A percentile compares a stretch with the other conserved stretches of the same genome.
These are phyloP conservation scores for Mormyrus proboscirostris DNA, from an alignment of 2,797 vertebrate species.

Conservation along the genomic window DNA sequence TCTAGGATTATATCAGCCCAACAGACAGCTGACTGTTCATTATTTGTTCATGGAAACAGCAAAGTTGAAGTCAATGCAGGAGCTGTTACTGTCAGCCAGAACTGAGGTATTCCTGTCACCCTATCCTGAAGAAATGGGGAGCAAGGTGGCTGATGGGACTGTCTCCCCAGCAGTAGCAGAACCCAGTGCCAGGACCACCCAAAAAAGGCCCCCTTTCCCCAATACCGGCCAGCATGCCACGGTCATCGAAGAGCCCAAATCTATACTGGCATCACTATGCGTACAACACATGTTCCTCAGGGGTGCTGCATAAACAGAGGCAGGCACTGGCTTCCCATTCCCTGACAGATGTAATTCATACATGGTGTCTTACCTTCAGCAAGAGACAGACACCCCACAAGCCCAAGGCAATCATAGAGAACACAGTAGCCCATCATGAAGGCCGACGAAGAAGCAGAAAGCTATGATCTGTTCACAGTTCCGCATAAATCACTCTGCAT, in stretches of 20 bases:
- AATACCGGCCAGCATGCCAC: neutral
- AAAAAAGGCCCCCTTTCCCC: neutral
- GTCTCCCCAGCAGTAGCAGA: conserved; percentile 12
- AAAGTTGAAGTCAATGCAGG: neutral
- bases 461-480: neutral
- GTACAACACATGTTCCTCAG: conserved; percentile 27
- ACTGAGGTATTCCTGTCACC: neutral
- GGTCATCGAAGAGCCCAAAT: neutral
- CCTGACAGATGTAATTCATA: conserved; percentile 46
- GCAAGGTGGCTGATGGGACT: neutral
- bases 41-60: neutral
- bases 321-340: conserved; percentile 47
- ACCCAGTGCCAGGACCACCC: conserved; percentile 30
- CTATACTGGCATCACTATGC: conserved; percentile 17
- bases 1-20: neutral
- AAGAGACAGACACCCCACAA: conserved; percentile 49
- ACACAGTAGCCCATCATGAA: neutral
- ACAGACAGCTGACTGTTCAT: neutral
- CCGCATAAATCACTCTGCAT: neutral
- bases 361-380: conserved; percentile 28
- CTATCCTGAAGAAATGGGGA: neutral
- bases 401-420: neutral
- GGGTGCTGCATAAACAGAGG: conserved; percentile 45
- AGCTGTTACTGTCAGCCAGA: neutral
- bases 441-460: neutral